Base-by-base conservation (phyloP, 2,888 invertebrate genomes). In the Ariolimax columbianus region DNA sequence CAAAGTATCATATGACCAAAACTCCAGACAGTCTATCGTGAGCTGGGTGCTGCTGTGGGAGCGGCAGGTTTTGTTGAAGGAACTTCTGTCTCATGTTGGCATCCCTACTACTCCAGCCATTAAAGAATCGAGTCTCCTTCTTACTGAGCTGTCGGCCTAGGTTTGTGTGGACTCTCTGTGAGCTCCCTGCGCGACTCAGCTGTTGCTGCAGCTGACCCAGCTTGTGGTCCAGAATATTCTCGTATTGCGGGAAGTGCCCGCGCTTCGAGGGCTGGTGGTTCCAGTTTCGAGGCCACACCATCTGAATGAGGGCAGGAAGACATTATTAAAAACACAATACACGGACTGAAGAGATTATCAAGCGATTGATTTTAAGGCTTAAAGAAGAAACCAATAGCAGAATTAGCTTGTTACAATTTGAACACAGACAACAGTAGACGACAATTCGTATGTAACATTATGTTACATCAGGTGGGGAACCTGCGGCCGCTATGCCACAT, bases 181-280 rank as follows among this genome's bases (percentile, higher is more conserved):
- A 43, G 26, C 70, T 55, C 4, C 85, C 87, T 19, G 89, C 89
- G 59, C 90, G 88, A 68, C 90, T 89, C 90, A 89, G 90, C 75
- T 90, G 88, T 72, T 90, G 88, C 80, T 91, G 91, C 82, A 91
- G 90, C 84, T 89, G 89, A 83, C 90, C 90, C 40, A 91, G 88
- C 82, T 91, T 90, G 87, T 91, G 91, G 86, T 91, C 90, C 87
- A 92, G 91, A 84, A 92, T 91, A 86, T 91, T 91, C 87, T 91
- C 90, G 70, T 91, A 88, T 68, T 90, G 79, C 0, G 91, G 91
- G 23, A 91, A 89, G 47, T 89, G 86, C 40, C 88, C 89, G n/a
- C 87, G 88, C 9, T 86, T 84, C 23, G 86, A 82, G 7, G 89
- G 88, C 77, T 87, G 84, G 19, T 87, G 87, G 30, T 87, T 86